These are phyloP conservation scores for Megalops cyprinoides DNA, from an alignment of 2,797 vertebrate species.

Conservation along the genomic window DNA sequence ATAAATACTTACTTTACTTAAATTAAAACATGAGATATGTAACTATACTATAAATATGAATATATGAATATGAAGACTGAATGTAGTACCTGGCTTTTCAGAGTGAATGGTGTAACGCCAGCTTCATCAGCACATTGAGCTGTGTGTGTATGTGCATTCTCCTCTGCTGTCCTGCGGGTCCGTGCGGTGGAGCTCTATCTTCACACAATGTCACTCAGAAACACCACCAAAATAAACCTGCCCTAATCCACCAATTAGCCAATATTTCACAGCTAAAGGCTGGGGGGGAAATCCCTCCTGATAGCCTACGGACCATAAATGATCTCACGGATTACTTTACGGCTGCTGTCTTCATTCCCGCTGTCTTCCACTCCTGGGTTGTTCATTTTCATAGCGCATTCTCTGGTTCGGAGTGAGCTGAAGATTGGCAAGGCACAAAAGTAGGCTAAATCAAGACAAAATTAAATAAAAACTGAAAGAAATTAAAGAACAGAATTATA, in stretches of 20 bases:
- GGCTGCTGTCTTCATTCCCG: not conserved
- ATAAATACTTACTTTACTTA: no score
- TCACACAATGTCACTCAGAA: not conserved
- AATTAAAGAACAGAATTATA: constrained; percentile 3
- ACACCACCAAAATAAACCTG: constrained; percentile 6
- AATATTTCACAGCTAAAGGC: not conserved
- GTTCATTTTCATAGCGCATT: not conserved
- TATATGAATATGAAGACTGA: not conserved
- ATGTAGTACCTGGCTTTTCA: constrained; percentile 4
- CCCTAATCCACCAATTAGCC: not conserved
- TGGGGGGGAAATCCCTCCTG: not conserved
- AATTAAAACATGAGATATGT: no score
- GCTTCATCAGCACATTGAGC: no score
- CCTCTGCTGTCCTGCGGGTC: not conserved
- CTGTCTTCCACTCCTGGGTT: not conserved
- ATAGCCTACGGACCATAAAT: no score
- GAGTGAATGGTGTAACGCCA: not conserved
- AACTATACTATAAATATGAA: not conserved
- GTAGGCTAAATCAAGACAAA: not conserved
- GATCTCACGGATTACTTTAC: not conserved
- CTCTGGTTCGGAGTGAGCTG: not conserved
- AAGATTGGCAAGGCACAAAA: not conserved
- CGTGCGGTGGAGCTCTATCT: not conserved
- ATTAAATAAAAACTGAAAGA: not conserved
- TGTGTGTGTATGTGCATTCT: not conserved